Percentiles rank a stretch among this genome's conserved stretches.
phyloP scores from a whole-genome alignment of 2,888 invertebrate genomes.

The Smittia sp. region DNA sequence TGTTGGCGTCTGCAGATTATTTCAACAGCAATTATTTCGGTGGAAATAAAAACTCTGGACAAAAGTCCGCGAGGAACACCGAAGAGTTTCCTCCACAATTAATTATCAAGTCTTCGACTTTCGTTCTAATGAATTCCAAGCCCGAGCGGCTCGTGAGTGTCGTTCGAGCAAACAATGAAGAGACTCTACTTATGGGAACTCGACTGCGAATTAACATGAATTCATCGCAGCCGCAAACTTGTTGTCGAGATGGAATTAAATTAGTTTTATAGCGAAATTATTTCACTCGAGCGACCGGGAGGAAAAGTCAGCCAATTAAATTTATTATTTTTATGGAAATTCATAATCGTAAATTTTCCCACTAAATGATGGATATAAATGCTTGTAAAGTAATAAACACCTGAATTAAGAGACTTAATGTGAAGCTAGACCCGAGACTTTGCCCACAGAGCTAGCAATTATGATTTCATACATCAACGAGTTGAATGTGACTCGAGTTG shows the following conservation, averaged over 20 bases:
- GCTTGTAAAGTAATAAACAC: conserved; percentile 25
- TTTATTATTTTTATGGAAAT: conserved; percentile 23
- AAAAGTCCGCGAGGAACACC: conserved; percentile 7
- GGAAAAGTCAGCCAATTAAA: conserved; percentile 9
- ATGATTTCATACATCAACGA: neutral
- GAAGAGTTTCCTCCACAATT: conserved; percentile 2
- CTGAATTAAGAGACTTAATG: conserved; percentile 11
- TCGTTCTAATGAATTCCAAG: neutral
- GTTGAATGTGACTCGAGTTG: neutral
- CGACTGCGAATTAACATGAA: neutral
- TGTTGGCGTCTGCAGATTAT: conserved; percentile 37
- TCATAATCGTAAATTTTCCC: conserved; percentile 22
- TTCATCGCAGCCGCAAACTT: neutral
- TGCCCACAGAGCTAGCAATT: neutral
- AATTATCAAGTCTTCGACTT: neutral
- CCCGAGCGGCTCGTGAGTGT: too few species aligned
- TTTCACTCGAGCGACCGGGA: neutral
- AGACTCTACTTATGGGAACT: neutral
- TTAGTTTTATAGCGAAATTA: conserved; percentile 9
- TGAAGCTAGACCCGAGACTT: neutral
- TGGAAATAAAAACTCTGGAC: neutral
- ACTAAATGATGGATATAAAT: conserved; percentile 22
- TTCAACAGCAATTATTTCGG: conserved; percentile 27
- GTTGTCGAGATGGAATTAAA: neutral
- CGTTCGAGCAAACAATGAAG: conserved; percentile 18